Percentiles rank a stretch among this genome's conserved stretches.
phyloP scores from a whole-genome alignment of 2,888 invertebrate species.

The Lepidochitona cinerea region DNA sequence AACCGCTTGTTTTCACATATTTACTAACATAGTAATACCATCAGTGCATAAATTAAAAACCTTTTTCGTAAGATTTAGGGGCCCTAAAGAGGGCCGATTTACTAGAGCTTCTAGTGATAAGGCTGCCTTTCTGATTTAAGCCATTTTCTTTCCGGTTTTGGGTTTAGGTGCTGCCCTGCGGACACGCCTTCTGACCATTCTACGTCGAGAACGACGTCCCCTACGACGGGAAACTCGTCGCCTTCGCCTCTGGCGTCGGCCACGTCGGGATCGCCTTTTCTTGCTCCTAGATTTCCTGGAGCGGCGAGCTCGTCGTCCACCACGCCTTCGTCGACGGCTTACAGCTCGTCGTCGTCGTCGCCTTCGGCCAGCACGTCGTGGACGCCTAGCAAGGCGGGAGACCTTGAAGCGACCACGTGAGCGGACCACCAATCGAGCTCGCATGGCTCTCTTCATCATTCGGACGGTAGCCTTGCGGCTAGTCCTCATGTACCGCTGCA shows the following conservation, averaged over 20 bases:
- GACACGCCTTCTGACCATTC: not conserved
- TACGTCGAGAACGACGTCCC: not conserved
- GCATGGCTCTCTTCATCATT: not conserved
- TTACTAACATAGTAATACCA: too few species aligned
- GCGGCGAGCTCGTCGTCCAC: not conserved
- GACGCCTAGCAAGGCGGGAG: not conserved
- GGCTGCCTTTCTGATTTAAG: not conserved
- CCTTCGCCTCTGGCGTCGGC: not conserved
- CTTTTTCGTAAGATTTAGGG: not conserved
- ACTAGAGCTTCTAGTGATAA: not conserved
- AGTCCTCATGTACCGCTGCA: not conserved
- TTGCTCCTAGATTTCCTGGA: not conserved
- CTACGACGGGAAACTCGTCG: not conserved
- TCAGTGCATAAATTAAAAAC: not conserved
- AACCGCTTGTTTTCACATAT: too few species aligned
- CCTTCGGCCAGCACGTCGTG: not conserved
- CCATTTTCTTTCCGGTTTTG: not conserved
- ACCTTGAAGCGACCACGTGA: not conserved
- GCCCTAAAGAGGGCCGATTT: conserved; percentile 7
- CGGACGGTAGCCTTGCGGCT: not conserved
- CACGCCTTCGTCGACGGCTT: not conserved
- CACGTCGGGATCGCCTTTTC: not conserved
- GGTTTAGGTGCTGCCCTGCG: not conserved
- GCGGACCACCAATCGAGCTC: not conserved
- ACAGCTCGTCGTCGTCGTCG: not conserved